A percentile compares a stretch with the other conserved stretches of the same genome.
phyloP scores from a whole-genome alignment of 35 echinoderm and acorn worm genomes.

The Amphiura filiformis region DNA sequence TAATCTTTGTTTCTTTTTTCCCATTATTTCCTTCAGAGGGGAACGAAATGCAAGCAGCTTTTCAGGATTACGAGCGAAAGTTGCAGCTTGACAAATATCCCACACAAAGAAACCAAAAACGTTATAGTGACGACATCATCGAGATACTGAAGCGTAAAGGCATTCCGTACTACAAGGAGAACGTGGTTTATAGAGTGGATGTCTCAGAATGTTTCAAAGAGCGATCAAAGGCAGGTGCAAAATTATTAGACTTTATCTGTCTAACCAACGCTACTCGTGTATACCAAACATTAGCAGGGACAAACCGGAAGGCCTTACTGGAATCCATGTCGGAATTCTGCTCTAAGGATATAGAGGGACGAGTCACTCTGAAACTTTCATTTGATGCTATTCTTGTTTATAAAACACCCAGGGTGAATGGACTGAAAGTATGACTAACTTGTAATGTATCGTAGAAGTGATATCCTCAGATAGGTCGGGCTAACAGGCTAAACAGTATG shows the following conservation, averaged over 20 bases:
- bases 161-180: slow-evolving; percentile 55
- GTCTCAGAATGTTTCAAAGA: slow-evolving; percentile 77
- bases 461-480: neutral
- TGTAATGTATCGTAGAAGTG: neutral
- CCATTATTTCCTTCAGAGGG: slow-evolving; percentile 27
- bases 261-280: slow-evolving; percentile 80
- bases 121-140: slow-evolving; percentile 85
- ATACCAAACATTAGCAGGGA: slow-evolving; percentile 64
- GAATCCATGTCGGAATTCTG: slow-evolving; percentile 63
- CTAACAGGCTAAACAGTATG: too few relatives aligned
- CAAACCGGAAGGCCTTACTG: slow-evolving; percentile 56
- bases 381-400: slow-evolving; percentile 72
- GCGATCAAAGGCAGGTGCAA: slow-evolving; percentile 46
- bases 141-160: slow-evolving; percentile 53
- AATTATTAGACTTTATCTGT: slow-evolving; percentile 85
- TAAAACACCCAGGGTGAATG: slow-evolving; percentile 12
- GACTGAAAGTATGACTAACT: neutral
- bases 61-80: slow-evolving; percentile 57
- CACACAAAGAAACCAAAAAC: slow-evolving; percentile 63
- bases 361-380: slow-evolving; percentile 51
- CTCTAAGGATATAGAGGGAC: slow-evolving; percentile 51
- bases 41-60: slow-evolving; percentile 71
- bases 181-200: slow-evolving; percentile 67
- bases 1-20: too few relatives aligned
- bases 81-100: slow-evolving; percentile 39